These are phyloP conservation scores for Clunio marinus DNA, from an alignment of 2,888 invertebrate genomes.

Conservation along the genomic window DNA sequence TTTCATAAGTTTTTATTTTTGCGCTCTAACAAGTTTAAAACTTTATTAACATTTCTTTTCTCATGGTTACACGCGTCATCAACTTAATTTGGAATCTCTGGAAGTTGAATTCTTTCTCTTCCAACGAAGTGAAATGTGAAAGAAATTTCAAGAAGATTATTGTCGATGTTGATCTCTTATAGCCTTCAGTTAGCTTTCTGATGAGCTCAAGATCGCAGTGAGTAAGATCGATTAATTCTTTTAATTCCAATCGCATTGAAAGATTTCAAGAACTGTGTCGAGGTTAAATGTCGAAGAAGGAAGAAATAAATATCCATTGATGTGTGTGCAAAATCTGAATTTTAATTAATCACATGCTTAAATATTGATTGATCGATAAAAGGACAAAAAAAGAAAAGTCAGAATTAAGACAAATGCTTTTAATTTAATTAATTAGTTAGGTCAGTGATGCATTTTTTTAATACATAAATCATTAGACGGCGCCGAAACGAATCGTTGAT, in stretches of 20 bases:
- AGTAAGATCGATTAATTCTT: slow-evolving; percentile 28
- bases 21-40: not conserved
- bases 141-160: slow-evolving; percentile 16
- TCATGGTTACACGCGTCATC: slow-evolving; percentile 18
- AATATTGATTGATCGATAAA: slow-evolving; percentile 22
- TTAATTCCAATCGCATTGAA: slow-evolving; percentile 21
- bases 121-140: not conserved
- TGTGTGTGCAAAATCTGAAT: not conserved
- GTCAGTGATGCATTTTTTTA: no score
- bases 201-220: slow-evolving; percentile 35
- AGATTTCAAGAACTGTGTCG: slow-evolving; percentile 34
- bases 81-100: slow-evolving; percentile 14
- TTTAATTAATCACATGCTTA: not conserved
- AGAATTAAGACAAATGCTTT: not conserved
- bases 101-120: slow-evolving; percentile 31
- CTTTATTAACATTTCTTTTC: not conserved
- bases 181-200: slow-evolving; percentile 38
- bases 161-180: not conserved
- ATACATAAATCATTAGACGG: no score
- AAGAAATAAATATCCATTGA: not conserved
- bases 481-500: no score
- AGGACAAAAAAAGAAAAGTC: not conserved
- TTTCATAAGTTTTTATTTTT: not conserved
- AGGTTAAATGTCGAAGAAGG: slow-evolving; percentile 2
- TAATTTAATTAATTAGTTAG: not conserved